A percentile compares a stretch with the other conserved stretches of the same genome.
Conservation (phyloP, 1,140 invertebrate species). For the Heliconius eleuchia region DNA sequence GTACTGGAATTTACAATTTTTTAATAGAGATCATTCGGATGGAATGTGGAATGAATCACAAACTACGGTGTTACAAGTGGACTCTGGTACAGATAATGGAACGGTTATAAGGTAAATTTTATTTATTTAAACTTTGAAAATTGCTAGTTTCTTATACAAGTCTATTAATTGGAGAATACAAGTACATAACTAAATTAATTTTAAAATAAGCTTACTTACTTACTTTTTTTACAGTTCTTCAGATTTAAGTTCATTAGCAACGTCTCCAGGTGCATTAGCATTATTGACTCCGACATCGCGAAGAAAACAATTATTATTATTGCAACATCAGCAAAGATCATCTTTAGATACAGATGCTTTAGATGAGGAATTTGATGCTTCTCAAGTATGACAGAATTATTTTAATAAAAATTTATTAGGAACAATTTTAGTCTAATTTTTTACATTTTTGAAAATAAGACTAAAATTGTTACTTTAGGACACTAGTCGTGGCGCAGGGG, state of each 20-base stretch:
- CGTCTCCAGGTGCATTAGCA: conserved; percentile 81
- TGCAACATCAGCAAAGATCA: conserved; percentile 91
- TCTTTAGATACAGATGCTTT: conserved; percentile 91
- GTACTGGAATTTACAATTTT: neutral
- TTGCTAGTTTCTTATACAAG: too few species aligned
- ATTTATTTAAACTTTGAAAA: neutral
- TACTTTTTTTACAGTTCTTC: conserved; percentile 76
- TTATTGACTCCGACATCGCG: conserved; percentile 88
- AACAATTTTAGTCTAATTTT: too few species aligned
- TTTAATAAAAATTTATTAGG: neutral
- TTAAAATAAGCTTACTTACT: neutral
- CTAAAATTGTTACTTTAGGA: too few species aligned
- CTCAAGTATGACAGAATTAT: conserved; percentile 64
- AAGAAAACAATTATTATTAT: conserved; percentile 87
- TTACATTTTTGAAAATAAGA: too few species aligned
- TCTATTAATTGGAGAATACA: too few species aligned
- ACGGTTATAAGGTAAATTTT: conserved; percentile 78
- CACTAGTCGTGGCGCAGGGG: too few species aligned
- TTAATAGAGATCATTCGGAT: conserved; percentile 88
- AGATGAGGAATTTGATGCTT: conserved; percentile 85
- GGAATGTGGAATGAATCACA: conserved; percentile 94
- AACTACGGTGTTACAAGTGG: conserved; percentile 89
- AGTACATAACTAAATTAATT: too few species aligned
- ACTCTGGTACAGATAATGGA: conserved; percentile 85
- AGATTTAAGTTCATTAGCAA: conserved; percentile 82